Evolutionary conservation across 2,113 vertebrate species (phyloP).

Genomic region (Manacus vitellinus): DNA sequence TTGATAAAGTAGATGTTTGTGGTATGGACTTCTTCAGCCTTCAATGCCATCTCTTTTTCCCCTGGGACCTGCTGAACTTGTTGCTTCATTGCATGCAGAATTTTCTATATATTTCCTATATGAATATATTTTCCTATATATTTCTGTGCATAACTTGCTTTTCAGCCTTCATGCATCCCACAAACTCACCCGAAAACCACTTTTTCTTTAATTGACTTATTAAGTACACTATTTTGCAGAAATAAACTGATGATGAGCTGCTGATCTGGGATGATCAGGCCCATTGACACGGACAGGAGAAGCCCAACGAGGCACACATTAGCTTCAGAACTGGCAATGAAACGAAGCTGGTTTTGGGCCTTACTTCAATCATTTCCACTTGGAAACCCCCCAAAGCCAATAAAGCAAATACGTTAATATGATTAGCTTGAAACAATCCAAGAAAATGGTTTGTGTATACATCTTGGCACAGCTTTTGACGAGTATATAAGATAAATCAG

Average conservation of each 20-base stretch:
- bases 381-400: constrained; percentile 72
- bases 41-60: not conserved
- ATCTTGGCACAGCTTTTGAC: constrained; percentile 71
- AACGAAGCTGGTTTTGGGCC: constrained; percentile 69
- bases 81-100: not conserved
- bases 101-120: not conserved
- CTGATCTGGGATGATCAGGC: not conserved
- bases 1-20: not conserved
- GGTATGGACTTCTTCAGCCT: not conserved
- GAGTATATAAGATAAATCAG: constrained; percentile 67
- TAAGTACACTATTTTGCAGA: not conserved
- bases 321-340: constrained; percentile 55
- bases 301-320: constrained; percentile 16
- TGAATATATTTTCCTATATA: not conserved
- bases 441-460: constrained; percentile 73
- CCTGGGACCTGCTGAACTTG: not conserved
- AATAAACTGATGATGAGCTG: not conserved
- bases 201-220: not conserved
- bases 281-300: not conserved
- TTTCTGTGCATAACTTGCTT: not conserved
- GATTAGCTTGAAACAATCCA: constrained; percentile 70
- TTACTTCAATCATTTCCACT: constrained; percentile 74
- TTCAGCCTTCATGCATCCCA: not conserved
- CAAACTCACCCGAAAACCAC: not conserved
- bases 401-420: constrained; percentile 71